Conservation (phyloP, 2,797 vertebrate species). For the Lophotriccus pileatus region DNA sequence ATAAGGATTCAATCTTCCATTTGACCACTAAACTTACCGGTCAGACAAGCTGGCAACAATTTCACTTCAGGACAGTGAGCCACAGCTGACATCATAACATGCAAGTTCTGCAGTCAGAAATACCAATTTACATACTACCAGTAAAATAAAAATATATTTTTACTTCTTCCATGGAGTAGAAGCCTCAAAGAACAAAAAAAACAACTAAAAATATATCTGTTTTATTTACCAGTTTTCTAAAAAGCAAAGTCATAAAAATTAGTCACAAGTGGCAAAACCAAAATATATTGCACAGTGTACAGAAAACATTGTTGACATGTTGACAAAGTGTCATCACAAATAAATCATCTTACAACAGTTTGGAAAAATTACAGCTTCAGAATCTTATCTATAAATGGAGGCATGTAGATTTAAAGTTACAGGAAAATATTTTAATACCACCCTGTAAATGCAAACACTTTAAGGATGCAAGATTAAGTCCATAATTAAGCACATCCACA, state of each 20-base stretch:
- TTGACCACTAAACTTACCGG: neutral
- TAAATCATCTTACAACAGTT: constrained; percentile 54
- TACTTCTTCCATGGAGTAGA: neutral
- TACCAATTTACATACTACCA: neutral
- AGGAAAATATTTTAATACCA: constrained; percentile 60
- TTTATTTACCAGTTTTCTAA: constrained; percentile 81
- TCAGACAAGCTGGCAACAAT: neutral
- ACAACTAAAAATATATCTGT: constrained; percentile 77
- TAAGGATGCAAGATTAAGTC: constrained; percentile 48
- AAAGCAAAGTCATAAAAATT: constrained; percentile 80
- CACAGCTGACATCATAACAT: neutral
- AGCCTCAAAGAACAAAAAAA: constrained; percentile 34
- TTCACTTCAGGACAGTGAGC: neutral
- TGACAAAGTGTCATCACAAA: constrained; percentile 64
- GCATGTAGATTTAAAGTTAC: constrained; percentile 72
- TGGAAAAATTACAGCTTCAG: constrained; percentile 61
- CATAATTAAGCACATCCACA: constrained; percentile 67
- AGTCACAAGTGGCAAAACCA: constrained; percentile 74
- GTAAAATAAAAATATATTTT: neutral
- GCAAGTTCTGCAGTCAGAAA: neutral
- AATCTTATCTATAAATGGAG: constrained; percentile 70
- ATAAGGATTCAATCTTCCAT: neutral
- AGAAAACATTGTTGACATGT: constrained; percentile 56
- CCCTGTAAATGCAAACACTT: constrained; percentile 68
- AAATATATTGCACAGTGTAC: constrained; percentile 74